Evolutionary conservation across 2,797 vertebrate genomes (phyloP), one percentile per base, ranked within the genome.

Genomic region (Amphiprion clarkii): DNA sequence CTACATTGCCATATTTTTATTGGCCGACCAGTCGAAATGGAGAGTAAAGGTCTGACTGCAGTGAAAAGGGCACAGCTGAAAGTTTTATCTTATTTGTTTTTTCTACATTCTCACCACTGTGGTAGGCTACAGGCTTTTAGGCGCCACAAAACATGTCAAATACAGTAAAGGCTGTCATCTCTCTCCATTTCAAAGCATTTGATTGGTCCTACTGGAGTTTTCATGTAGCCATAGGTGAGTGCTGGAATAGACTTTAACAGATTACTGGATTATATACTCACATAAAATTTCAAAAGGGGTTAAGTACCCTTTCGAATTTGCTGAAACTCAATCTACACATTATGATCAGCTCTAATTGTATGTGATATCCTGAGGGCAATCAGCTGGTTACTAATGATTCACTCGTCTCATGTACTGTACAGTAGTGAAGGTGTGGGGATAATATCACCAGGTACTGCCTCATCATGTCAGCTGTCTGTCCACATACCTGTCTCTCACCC

Each of bases 1-100:
- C 88, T 61, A 86, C 91, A 88, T 94, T 86, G 91, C 90, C 93
- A 93, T 94, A 94, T 95, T 94, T 95, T 94, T 94, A 91, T 93
- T 95, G 88, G 91, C 86, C 3, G 79, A 82, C 39, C 58, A 76
- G 78, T 81, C 83, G 55, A 89, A 88, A 89, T 76, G 70, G 70
- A 84, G 76, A 75, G 81, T 66, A 60, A 52, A 82, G 74, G 65
- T 81, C 74, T 79, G 83, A 84, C 67, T 76, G 66, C 62, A 76
- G 73, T 81, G 80, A 73, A 74, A 56, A 78, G 70, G 78, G 67
- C 67, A 78, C 69, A 81, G 79, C 69, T 23, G 78, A 71, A 80
- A 49, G 49, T 49, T 78, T 21, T 33, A 48, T 49, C 53, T 51
- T 1, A 25, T 27, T 21, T 17, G 5, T 23, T 76, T 31, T 59